These are phyloP conservation scores for Drosophila bocqueti DNA, from an alignment of 1,140 invertebrate genomes.

Conservation along the genomic window DNA sequence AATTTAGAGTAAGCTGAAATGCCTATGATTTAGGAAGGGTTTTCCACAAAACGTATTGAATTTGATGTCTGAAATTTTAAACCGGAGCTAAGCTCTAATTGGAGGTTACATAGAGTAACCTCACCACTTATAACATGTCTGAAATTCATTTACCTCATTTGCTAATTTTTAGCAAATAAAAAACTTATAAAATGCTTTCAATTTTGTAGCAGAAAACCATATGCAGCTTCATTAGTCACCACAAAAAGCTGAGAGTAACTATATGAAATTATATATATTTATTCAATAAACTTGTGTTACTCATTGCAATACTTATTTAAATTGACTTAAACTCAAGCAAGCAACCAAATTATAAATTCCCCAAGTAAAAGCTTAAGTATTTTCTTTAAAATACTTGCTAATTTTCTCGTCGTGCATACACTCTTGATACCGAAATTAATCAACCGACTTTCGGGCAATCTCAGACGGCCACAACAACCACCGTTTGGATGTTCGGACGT, in stretches of 20 bases:
- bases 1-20: too few relatives aligned
- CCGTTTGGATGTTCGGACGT: constrained; percentile 8
- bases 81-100: too few relatives aligned
- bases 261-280: not conserved
- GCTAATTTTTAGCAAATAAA: not conserved
- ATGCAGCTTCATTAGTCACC: not conserved
- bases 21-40: too few relatives aligned
- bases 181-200: not conserved
- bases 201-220: not conserved
- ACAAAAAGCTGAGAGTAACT: not conserved
- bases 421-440: constrained; percentile 57
- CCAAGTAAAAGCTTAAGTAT: not conserved
- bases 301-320: not conserved
- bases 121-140: not conserved
- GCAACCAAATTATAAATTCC: not conserved
- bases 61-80: not conserved
- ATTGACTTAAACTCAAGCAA: not conserved
- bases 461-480: constrained; percentile 38
- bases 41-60: not conserved
- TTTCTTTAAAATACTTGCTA: not conserved
- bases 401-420: constrained; percentile 6
- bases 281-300: not conserved
- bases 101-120: too few relatives aligned
- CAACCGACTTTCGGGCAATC: constrained; percentile 56
- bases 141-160: not conserved